Evolutionary conservation across 1,140 invertebrate species (phyloP).

Genomic region (Cecropterus lyciades): DNA sequence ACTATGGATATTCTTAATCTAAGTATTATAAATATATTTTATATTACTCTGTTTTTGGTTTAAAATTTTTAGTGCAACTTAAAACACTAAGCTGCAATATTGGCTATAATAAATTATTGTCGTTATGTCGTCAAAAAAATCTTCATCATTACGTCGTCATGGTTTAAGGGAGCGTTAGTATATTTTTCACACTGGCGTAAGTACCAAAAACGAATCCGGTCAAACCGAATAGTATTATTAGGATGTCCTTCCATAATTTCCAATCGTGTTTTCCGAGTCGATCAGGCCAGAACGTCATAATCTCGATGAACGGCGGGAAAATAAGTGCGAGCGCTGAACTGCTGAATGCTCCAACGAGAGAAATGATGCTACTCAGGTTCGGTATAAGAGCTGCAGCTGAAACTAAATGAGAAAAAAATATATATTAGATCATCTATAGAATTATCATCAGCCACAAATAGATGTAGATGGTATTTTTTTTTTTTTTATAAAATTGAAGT

Average conservation of each 20-base stretch:
- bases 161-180: conserved; percentile 55
- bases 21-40: conserved; percentile 17
- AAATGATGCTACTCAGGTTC: conserved; percentile 95
- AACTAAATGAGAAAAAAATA: conserved; percentile 86
- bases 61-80: conserved; percentile 26
- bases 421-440: too few relatives aligned
- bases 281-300: conserved; percentile 91
- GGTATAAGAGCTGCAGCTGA: conserved; percentile 93
- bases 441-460: too few relatives aligned
- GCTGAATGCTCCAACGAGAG: conserved; percentile 95
- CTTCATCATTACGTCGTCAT: not conserved
- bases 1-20: conserved; percentile 34
- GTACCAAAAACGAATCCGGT: conserved; percentile 91
- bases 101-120: conserved; percentile 34
- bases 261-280: conserved; percentile 86
- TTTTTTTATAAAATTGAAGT: too few relatives aligned
- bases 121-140: conserved; percentile 21
- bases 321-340: conserved; percentile 95
- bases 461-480: too few relatives aligned
- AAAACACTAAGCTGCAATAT: conserved; percentile 26
- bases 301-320: conserved; percentile 95
- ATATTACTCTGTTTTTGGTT: conserved; percentile 16
- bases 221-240: conserved; percentile 90
- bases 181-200: conserved; percentile 90
- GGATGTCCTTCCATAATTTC: conserved; percentile 89